Percentiles rank a stretch among this genome's conserved stretches.
These are phyloP conservation scores for Xestobium rufovillosum DNA, from an alignment of 2,888 invertebrate species.

Conservation along the genomic window DNA sequence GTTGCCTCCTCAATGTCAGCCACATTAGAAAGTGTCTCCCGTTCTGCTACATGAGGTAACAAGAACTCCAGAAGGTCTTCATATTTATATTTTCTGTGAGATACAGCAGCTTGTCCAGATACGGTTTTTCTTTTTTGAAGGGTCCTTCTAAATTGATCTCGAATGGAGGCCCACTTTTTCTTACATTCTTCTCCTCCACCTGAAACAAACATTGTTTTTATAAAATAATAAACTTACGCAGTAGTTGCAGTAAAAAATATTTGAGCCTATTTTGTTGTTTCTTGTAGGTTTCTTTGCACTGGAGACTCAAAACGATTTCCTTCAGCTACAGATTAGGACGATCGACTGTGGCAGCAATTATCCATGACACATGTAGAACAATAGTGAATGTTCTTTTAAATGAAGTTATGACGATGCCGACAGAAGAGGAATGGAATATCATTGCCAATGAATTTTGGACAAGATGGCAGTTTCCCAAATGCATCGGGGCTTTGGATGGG, in stretches of 20 bases:
- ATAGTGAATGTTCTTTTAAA: constrained; percentile 15
- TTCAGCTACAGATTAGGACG: constrained; percentile 26
- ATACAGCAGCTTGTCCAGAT: constrained; percentile 25
- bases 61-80: constrained; percentile 24
- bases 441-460: constrained; percentile 18
- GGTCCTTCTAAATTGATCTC: constrained; percentile 22
- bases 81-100: constrained; percentile 22
- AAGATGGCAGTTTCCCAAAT: constrained; percentile 15
- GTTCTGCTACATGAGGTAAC: constrained; percentile 23
- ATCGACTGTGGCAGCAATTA: constrained; percentile 22
- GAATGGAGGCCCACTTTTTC: constrained; percentile 20
- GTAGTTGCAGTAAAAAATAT: too few species aligned
- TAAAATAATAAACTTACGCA: too few species aligned
- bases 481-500: too few species aligned
- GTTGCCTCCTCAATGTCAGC: constrained; percentile 4
- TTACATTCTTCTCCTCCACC: constrained; percentile 21
- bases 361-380: constrained; percentile 19
- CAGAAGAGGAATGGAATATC: constrained; percentile 17
- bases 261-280: too few species aligned
- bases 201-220: too few species aligned
- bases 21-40: constrained; percentile 22
- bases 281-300: constrained; percentile 23
- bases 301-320: constrained; percentile 27
- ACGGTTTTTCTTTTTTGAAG: constrained; percentile 23
- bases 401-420: constrained; percentile 19